A percentile compares a stretch with the other conserved stretches of the same genome.
phyloP scores from a whole-genome alignment of 2,888 invertebrate species.

The Troides helena region DNA sequence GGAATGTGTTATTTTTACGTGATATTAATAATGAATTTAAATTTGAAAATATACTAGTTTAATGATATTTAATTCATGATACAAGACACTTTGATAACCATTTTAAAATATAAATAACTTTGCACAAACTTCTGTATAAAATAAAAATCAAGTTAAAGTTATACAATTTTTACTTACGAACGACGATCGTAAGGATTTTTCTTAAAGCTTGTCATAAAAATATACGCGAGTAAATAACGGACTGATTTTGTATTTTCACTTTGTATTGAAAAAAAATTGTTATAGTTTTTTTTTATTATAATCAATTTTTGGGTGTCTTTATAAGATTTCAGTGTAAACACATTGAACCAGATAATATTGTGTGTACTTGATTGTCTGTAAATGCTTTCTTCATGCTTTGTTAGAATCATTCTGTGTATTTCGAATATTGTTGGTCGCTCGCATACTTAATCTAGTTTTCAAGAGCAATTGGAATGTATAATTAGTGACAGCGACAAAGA shows the following conservation, averaged over 20 bases:
- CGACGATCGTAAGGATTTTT: too few species aligned
- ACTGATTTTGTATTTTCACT: too few species aligned
- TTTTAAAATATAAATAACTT: not conserved
- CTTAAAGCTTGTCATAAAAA: too few species aligned
- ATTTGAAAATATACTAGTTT: not conserved
- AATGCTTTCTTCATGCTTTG: not conserved
- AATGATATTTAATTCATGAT: not conserved
- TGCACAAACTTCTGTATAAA: not conserved
- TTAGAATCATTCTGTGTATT: not conserved
- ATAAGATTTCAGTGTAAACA: not conserved
- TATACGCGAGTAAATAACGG: too few species aligned
- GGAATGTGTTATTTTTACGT: not conserved
- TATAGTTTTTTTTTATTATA: too few species aligned
- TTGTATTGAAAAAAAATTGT: too few species aligned
- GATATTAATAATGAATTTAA: conserved; percentile 4
- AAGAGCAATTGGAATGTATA: conserved; percentile 6
- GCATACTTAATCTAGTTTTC: not conserved
- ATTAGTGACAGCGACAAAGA: conserved; percentile 5
- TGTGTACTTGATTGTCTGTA: not conserved
- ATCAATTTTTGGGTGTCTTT: not conserved
- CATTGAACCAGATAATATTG: not conserved
- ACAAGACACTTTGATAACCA: not conserved
- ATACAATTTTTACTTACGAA: too few species aligned
- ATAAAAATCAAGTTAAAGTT: too few species aligned
- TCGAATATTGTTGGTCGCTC: not conserved